Evolutionary conservation across 2,797 vertebrate species (phyloP).

Genomic region (Ctenosaura bakeri): DNA sequence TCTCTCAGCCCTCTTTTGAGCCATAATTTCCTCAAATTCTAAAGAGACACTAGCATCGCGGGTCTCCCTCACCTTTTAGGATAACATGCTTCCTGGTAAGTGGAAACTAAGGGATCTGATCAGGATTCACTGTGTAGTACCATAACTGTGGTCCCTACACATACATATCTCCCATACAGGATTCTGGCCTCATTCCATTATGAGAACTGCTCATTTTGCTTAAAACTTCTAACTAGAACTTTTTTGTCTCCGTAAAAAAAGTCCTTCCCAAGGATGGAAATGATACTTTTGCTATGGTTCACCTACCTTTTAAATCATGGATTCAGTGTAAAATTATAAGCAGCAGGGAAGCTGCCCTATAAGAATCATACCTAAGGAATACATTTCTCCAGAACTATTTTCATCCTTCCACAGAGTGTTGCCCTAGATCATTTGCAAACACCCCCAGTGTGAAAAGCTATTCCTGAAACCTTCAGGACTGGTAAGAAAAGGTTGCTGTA

Average conservation of each 20-base stretch:
- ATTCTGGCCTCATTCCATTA: background rate
- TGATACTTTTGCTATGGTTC: background rate
- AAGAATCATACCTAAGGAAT: background rate
- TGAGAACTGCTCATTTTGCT: background rate
- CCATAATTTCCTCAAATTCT: no score
- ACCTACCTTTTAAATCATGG: background rate
- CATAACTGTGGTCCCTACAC: no score
- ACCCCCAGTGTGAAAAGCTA: background rate
- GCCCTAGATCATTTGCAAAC: background rate
- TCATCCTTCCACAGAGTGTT: background rate
- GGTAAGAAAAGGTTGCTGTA: background rate
- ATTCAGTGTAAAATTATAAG: background rate
- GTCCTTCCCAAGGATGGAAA: background rate
- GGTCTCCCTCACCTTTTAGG: no score
- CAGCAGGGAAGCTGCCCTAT: background rate
- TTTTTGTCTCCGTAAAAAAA: background rate
- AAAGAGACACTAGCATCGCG: no score
- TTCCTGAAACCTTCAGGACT: background rate
- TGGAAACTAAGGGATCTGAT: no score
- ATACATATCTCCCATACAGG: background rate
- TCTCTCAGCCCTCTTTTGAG: no score
- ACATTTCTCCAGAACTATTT: background rate
- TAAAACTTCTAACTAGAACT: background rate
- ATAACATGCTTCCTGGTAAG: no score
- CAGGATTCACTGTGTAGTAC: no score